phyloP scores from a whole-genome alignment of 2,888 invertebrate genomes.

The Ornithoptera priamus region DNA sequence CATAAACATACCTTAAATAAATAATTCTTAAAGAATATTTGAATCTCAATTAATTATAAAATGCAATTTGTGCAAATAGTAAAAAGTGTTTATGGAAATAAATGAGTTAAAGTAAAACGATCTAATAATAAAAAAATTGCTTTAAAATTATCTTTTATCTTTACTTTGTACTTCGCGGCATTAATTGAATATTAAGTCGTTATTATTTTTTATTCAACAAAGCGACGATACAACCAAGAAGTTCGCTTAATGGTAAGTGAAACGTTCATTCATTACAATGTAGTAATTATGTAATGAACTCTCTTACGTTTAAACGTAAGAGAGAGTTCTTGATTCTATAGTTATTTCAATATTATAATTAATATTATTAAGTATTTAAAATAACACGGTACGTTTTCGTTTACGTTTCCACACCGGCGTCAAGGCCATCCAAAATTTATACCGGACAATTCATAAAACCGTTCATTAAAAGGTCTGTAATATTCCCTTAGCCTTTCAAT shows the following conservation, averaged over 20 bases:
- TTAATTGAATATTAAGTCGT: neutral
- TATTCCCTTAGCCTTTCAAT: slow-evolving; percentile 88
- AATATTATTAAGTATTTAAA: neutral
- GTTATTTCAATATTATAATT: too few species aligned
- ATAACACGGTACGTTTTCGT: too few species aligned
- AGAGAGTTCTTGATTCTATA: too few species aligned
- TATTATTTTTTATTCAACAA: neutral
- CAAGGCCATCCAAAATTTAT: slow-evolving; percentile 91
- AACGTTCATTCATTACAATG: neutral
- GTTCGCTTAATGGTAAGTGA: neutral
- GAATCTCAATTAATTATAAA: too few species aligned
- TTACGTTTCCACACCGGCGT: slow-evolving; percentile 28
- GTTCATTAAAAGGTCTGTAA: slow-evolving; percentile 91
- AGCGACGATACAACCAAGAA: neutral
- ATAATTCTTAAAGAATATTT: too few species aligned
- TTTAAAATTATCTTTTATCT: neutral
- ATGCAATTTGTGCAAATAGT: neutral
- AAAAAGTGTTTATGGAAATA: neutral
- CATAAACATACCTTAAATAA: too few species aligned
- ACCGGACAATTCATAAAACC: slow-evolving; percentile 92
- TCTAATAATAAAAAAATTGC: neutral
- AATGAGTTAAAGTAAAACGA: neutral
- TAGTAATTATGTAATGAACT: neutral
- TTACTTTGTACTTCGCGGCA: slow-evolving; percentile 1
- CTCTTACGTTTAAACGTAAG: too few species aligned